Evolutionary conservation across 2,113 vertebrate species (phyloP), one percentile per base, ranked within the genome.

Genomic region (Indicator maculatus): DNA sequence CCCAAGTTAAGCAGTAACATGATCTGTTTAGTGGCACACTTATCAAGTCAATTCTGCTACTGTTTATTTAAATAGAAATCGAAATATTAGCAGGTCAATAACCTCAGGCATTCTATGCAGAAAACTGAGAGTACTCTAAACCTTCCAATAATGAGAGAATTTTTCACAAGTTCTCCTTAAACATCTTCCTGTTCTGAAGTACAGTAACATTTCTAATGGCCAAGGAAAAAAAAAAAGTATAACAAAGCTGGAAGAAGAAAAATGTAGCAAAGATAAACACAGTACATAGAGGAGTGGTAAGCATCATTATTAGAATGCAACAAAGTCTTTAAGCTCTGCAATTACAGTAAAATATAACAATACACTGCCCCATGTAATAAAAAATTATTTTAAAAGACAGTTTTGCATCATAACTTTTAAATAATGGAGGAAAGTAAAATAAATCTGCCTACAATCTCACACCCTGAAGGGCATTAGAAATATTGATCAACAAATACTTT

Each of bases 51-150:
- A 72, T 96, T 96, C 92, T 95, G 60, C 88, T 95, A 59, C 83
- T 95, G 86, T 90, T 96, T 87, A 96, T 97, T 97, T 96, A 97
- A 97, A 96, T 52, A 86, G 88, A 96, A 97, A 93, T 67, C 86
- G 92, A 91, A 96, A 90, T 91, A 88, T 95, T 89, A 93, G 67
- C 90, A 94, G 74, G 93, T 93, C 94, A 93, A 94, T 74, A 94
- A 95, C 87, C 91, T 78, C 85, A 95, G 39, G 76, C 87, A 77
- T 80, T 95, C 63, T 91, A 31, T 56, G 31, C 70, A 95, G 85
- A 95, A 98, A 97, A 97, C 44, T 90, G 83, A 95, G 88, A 92
- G 67, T 58, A 69, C 86, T 96, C 77, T 85, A 87, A 87, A 89
- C 90, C 36, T 93, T 96, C 41, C n/a, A 91, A 76, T 83, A 95